phyloP scores from a whole-genome alignment of 2,888 invertebrate species.

The Watsonalla binaria region DNA sequence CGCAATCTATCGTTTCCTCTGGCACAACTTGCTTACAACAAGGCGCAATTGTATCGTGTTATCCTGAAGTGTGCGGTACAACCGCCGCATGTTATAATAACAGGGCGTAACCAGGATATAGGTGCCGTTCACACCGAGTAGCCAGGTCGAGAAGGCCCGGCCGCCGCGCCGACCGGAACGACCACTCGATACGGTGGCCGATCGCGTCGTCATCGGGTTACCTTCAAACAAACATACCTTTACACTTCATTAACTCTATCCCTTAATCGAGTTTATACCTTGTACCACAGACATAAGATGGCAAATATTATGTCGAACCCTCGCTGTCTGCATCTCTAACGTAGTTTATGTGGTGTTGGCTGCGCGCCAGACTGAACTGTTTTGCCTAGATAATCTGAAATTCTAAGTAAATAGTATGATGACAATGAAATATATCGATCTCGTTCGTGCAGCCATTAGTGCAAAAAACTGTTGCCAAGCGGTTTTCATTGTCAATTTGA shows the following conservation, averaged over 20 bases:
- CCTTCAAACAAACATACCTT: constrained; percentile 26
- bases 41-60: too few species aligned
- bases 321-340: not conserved
- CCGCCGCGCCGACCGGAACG: constrained; percentile 56
- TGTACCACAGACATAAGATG: not conserved
- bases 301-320: not conserved
- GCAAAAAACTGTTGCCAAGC: not conserved
- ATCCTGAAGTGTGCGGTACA: not conserved
- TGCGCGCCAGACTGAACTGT: constrained; percentile 35
- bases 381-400: constrained; percentile 38
- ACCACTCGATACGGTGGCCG: constrained; percentile 54
- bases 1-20: too few species aligned
- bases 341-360: constrained; percentile 25
- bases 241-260: constrained; percentile 1
- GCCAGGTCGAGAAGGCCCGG: constrained; percentile 29
- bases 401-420: constrained; percentile 28
- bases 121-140: constrained; percentile 46
- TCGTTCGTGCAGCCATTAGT: constrained; percentile 6
- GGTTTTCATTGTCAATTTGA: not conserved
- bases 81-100: constrained; percentile 1
- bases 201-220: constrained; percentile 53
- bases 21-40: too few species aligned
- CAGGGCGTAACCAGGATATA: constrained; percentile 45
- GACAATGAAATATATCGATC: constrained; percentile 25
- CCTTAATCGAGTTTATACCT: not conserved